phyloP scores from a whole-genome alignment of 1,140 invertebrate genomes.

The Leptinotarsa lineolata region DNA sequence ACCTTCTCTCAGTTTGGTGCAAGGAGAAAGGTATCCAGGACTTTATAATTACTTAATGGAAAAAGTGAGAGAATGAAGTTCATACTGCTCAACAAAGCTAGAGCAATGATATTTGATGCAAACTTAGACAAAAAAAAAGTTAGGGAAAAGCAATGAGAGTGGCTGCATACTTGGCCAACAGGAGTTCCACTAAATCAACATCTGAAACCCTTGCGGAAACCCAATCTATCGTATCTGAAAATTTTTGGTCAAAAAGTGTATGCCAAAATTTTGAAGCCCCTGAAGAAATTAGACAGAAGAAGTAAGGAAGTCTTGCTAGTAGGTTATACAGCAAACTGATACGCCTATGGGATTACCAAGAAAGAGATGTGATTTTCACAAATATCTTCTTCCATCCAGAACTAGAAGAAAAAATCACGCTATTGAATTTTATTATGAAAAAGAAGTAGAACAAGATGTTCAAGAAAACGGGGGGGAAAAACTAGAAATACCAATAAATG shows the following conservation, averaged over 20 bases:
- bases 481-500: neutral
- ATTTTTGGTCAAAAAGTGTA: constrained; percentile 46
- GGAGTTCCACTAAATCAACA: constrained; percentile 32
- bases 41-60: constrained; percentile 52
- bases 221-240: constrained; percentile 42
- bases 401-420: too few species aligned
- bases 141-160: constrained; percentile 46
- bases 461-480: neutral
- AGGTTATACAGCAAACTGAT: constrained; percentile 33
- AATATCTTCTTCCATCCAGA: too few species aligned
- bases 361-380: neutral
- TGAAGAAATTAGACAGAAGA: constrained; percentile 21
- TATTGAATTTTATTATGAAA: neutral
- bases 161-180: constrained; percentile 46
- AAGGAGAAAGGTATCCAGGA: constrained; percentile 38
- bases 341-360: neutral
- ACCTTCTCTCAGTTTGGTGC: neutral
- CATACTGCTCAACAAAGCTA: constrained; percentile 48
- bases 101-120: constrained; percentile 48
- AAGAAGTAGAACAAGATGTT: neutral
- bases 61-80: constrained; percentile 53
- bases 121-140: constrained; percentile 39
- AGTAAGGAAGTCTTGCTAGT: constrained; percentile 21
- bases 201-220: constrained; percentile 46
- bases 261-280: constrained; percentile 26